A percentile compares a stretch with the other conserved stretches of the same genome.
Evolutionary conservation across 2,888 invertebrate genomes (phyloP).

Genomic region (Julus scanicus): DNA sequence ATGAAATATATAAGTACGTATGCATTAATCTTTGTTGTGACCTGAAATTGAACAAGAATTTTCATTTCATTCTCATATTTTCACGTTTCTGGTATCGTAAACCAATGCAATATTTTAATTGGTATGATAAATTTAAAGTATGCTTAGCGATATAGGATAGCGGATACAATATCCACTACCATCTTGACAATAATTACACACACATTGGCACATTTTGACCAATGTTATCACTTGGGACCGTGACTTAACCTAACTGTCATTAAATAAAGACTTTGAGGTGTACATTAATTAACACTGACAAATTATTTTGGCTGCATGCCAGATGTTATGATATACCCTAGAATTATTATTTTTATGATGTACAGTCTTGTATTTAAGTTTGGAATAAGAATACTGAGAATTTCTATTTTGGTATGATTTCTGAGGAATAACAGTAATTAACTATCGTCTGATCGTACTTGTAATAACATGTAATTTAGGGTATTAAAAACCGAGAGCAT

Average conservation of each 20-base stretch:
- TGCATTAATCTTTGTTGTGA: background rate
- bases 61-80: background rate
- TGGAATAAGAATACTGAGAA: too few species aligned
- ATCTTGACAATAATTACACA: background rate
- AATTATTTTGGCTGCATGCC: too few species aligned
- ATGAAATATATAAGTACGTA: background rate
- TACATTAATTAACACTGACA: too few species aligned
- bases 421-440: too few species aligned
- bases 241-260: background rate
- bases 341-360: too few species aligned
- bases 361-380: too few species aligned
- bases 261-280: background rate
- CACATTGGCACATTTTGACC: background rate
- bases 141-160: background rate
- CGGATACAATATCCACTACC: background rate
- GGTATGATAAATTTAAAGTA: background rate
- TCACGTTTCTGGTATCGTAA: background rate
- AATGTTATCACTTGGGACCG: background rate
- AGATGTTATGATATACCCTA: too few species aligned
- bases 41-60: constrained; percentile 23
- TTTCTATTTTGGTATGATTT: too few species aligned
- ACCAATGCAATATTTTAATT: too few species aligned
- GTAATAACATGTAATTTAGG: too few species aligned
- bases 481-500: too few species aligned
- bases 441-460: too few species aligned